A percentile compares a stretch with the other conserved stretches of the same genome.
Evolutionary conservation across 2,113 vertebrate species (phyloP).

Genomic region (Hydrolagus affinis): DNA sequence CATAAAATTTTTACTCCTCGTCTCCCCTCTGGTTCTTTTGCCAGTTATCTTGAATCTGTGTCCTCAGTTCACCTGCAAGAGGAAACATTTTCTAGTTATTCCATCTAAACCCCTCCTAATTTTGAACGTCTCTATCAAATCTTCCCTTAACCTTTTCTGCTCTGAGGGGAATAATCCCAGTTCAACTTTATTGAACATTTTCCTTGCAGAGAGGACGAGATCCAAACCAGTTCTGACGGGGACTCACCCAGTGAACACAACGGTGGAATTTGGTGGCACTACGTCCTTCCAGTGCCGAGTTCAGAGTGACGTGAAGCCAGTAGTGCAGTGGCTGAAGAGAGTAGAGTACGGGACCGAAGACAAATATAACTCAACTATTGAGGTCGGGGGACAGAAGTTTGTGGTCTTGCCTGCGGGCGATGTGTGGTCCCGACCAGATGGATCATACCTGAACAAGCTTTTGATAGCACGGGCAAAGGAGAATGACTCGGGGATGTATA

Average conservation of each 20-base stretch:
- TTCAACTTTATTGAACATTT: neutral
- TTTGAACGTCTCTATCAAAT: no score
- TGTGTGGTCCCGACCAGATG: conserved; percentile 51
- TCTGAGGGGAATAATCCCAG: no score
- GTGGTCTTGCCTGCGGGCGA: conserved; percentile 49
- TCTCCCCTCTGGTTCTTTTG: no score
- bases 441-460: conserved; percentile 53
- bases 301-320: conserved; percentile 49
- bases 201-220: conserved; percentile 44
- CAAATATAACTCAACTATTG: conserved; percentile 47
- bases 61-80: no score
- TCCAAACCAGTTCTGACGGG: conserved; percentile 49
- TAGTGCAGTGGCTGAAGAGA: conserved; percentile 50
- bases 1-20: no score
- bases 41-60: no score
- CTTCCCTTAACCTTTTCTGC: no score
- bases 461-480: conserved; percentile 45
- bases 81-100: no score
- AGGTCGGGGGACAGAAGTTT: conserved; percentile 48
- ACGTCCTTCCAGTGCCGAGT: conserved; percentile 51
- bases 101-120: no score
- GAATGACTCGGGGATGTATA: conserved; percentile 52
- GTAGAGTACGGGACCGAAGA: conserved; percentile 44
- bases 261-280: conserved; percentile 48
- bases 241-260: conserved; percentile 50